These are phyloP conservation scores for Macrobrachium rosenbergii DNA, from an alignment of 1,140 invertebrate genomes.

Conservation along the genomic window DNA sequence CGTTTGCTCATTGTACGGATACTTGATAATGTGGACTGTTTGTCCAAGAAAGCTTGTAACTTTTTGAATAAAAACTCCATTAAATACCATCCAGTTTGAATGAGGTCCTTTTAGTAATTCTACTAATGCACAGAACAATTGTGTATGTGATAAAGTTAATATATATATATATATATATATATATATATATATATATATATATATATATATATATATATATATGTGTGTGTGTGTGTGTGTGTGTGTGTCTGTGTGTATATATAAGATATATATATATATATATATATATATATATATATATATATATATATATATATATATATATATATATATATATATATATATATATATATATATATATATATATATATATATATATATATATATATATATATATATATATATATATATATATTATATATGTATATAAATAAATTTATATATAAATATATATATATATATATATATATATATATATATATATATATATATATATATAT, in stretches of 20 bases:
- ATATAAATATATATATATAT: too few species aligned
- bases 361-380: not conserved
- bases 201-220: constrained; percentile 17
- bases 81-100: too few species aligned
- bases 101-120: too few species aligned
- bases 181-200: constrained; percentile 22
- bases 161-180: constrained; percentile 7
- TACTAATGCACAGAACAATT: too few species aligned
- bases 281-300: not conserved
- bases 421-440: too few species aligned
- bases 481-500: too few species aligned
- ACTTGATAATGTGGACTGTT: too few species aligned
- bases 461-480: too few species aligned
- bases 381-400: not conserved
- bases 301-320: constrained; percentile 17
- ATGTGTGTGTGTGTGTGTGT: not conserved
- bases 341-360: constrained; percentile 19
- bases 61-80: too few species aligned
- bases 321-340: constrained; percentile 33
- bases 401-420: not conserved
- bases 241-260: not conserved
- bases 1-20: too few species aligned
- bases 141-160: too few species aligned
- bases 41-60: too few species aligned
- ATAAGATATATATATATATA: not conserved